Base-by-base conservation (phyloP, 2,113 vertebrate species). In the Ctenodactylus gundi region DNA sequence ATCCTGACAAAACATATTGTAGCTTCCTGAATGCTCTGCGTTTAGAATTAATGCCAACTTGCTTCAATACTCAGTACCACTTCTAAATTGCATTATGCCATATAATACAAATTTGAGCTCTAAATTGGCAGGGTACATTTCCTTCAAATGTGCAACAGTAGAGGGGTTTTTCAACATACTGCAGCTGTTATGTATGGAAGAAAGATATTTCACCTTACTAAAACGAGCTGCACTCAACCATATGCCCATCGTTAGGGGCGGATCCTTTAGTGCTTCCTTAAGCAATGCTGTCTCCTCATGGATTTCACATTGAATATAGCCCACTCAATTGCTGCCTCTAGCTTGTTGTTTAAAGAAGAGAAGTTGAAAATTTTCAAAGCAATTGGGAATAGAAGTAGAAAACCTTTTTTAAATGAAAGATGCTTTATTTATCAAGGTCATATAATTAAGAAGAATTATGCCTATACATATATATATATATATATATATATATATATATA, bases 181-280 rank as follows among this genome's bases (percentile, higher is more conserved):
- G 97, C 96, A 98, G 95, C 95, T 98, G 93, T 97, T 98, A 97
- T 93, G 95, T 97, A 94, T 94, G 94, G 91, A 96, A 82, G 89
- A 96, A 92, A 95, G 70, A 95, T 82, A 97, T 97, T 97, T 93
- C 93, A 95, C 95, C 95, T 97, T 72, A 87, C 65, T 94, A 36
- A 96, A 77, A 93, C 6, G 80, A 95, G 67, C 67, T 29, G 51
- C 68, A 88, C 78, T 87, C 85, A 95, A 93, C 95, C 88, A 96
- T 57, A 70, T 44, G 85, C n/a, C n/a, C n/a, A n/a, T 44, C 95
- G 84, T 94, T 97, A 84, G 92, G 77, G 95, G 95, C 2, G 0
- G 73, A 36, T 91, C 57, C 77, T 68, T 51, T 77, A 75, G 13
- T 75, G 92, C 94, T 95, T 97, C 88, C 96, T 97, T 97, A 51